phyloP scores from a whole-genome alignment of 2,888 invertebrate genomes.

The Agrilus mali region DNA sequence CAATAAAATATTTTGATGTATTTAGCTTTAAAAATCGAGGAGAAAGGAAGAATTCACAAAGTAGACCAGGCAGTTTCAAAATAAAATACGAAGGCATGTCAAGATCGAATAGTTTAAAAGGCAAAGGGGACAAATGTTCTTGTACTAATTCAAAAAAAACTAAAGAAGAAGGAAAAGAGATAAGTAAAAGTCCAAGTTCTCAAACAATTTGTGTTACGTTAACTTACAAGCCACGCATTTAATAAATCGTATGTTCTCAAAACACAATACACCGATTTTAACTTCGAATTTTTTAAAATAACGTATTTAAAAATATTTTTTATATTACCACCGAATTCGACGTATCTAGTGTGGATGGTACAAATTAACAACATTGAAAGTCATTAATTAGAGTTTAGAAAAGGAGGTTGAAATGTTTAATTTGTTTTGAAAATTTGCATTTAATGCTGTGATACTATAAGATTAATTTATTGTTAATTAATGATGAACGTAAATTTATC shows the following conservation, averaged over 20 bases:
- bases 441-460: too few relatives aligned
- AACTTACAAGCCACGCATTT: conserved; percentile 33
- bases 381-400: too few relatives aligned
- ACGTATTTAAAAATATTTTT: too few relatives aligned
- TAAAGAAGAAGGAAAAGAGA: conserved; percentile 6
- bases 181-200: conserved; percentile 14
- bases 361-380: too few relatives aligned
- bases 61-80: conserved; percentile 30
- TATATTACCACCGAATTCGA: too few relatives aligned
- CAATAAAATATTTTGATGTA: conserved; percentile 3
- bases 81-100: conserved; percentile 31
- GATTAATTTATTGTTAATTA: too few relatives aligned
- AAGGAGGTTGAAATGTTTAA: too few relatives aligned
- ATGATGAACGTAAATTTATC: too few relatives aligned
- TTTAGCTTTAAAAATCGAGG: conserved; percentile 29
- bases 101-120: conserved; percentile 32
- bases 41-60: conserved; percentile 26
- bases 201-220: conserved; percentile 34
- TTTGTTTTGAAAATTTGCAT: too few relatives aligned
- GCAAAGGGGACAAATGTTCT: conserved; percentile 29
- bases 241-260: conserved; percentile 7
- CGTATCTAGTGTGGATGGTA: too few relatives aligned
- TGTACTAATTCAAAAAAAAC: conserved; percentile 22
- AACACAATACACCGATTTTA: not conserved
- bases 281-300: too few relatives aligned